Conservation (phyloP, 2,888 invertebrate genomes). For the Chymomyza procnemis region DNA sequence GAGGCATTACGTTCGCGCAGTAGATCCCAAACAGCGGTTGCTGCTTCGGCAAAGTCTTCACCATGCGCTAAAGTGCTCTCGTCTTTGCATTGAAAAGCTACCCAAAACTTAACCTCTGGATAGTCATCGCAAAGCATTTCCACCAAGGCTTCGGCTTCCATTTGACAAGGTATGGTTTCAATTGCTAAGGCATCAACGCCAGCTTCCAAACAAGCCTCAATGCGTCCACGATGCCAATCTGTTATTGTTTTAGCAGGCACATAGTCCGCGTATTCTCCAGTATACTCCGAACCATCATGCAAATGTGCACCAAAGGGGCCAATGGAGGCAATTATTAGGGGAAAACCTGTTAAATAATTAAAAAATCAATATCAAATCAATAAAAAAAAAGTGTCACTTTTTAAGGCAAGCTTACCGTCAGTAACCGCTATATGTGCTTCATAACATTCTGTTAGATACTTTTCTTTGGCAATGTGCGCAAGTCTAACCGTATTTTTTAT, state of each 20-base stretch:
- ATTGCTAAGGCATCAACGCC: constrained; percentile 92
- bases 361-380: no score
- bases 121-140: constrained; percentile 87
- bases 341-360: constrained; percentile 69
- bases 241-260: constrained; percentile 84
- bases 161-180: constrained; percentile 93
- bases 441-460: constrained; percentile 81
- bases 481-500: constrained; percentile 87
- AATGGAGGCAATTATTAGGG: constrained; percentile 90
- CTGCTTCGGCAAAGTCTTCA: constrained; percentile 87
- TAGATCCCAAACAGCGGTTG: constrained; percentile 83
- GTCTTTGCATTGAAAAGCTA: constrained; percentile 92
- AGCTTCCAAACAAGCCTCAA: constrained; percentile 87
- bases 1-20: constrained; percentile 82
- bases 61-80: constrained; percentile 85
- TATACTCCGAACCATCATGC: constrained; percentile 95
- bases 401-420: constrained; percentile 49
- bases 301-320: constrained; percentile 95
- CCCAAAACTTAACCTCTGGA: constrained; percentile 89
- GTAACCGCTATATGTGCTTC: constrained; percentile 69
- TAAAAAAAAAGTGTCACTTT: no score
- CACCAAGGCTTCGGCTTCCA: constrained; percentile 90
- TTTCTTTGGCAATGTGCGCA: constrained; percentile 85
- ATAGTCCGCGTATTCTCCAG: constrained; percentile 87
- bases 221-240: constrained; percentile 91